phyloP scores from a whole-genome alignment of 2,113 vertebrate genomes.

The Phainopepla nitens region DNA sequence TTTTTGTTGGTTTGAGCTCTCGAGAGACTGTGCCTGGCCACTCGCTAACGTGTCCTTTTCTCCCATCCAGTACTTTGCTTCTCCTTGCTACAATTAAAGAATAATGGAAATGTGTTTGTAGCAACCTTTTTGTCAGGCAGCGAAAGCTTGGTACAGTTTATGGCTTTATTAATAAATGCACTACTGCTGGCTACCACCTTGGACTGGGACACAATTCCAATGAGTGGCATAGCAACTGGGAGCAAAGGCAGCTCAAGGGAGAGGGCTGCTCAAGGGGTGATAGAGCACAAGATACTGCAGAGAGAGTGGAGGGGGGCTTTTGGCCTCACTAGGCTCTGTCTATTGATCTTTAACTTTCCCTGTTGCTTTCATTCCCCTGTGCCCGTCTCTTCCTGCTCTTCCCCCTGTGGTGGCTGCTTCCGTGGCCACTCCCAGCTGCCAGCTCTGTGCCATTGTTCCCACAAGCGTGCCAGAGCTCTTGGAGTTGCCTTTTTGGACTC shows the following conservation, averaged over 20 bases:
- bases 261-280: not conserved
- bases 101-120: not conserved
- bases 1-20: conserved; percentile 39
- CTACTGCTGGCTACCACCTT: not conserved
- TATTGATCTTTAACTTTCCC: not conserved
- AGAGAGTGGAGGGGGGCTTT: not conserved
- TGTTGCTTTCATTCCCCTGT: not conserved
- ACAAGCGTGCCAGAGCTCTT: not conserved
- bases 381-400: not conserved
- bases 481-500: not conserved
- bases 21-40: not conserved
- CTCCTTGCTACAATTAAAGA: not conserved
- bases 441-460: not conserved
- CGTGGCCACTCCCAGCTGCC: not conserved
- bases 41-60: not conserved
- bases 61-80: not conserved
- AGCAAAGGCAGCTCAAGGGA: not conserved
- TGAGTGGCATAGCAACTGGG: not conserved
- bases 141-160: not conserved
- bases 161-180: not conserved
- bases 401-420: not conserved
- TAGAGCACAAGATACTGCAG: not conserved
- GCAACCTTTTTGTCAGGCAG: not conserved
- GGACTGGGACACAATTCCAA: not conserved
- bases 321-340: not conserved